phyloP scores from a whole-genome alignment of 2,797 vertebrate genomes.

The Molossus molossus region DNA sequence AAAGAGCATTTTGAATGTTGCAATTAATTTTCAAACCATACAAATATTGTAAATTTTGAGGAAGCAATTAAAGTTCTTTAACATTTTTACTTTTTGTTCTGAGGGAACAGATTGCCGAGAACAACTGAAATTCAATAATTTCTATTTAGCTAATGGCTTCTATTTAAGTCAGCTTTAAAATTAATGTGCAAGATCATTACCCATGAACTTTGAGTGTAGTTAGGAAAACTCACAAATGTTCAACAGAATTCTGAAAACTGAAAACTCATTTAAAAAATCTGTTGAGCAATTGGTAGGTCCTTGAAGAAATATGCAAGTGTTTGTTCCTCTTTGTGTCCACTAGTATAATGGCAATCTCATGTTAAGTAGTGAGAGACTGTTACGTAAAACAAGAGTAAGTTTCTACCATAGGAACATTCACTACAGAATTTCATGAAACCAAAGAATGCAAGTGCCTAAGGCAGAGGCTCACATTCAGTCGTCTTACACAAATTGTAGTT shows the following conservation, averaged over 20 bases:
- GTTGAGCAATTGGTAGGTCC: constrained; percentile 18
- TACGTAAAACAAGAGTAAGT: neutral
- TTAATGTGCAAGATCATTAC: constrained; percentile 72
- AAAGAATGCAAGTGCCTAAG: neutral
- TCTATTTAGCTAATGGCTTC: constrained; percentile 72
- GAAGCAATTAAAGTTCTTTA: constrained; percentile 66
- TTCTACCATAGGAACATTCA: neutral
- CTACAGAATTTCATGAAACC: neutral
- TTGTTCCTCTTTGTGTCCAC: neutral
- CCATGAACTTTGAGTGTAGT: constrained; percentile 49
- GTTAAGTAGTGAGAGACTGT: neutral
- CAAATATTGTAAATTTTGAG: constrained; percentile 28
- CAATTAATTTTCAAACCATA: constrained; percentile 67
- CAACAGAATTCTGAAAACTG: constrained; percentile 64
- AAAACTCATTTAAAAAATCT: constrained; percentile 62
- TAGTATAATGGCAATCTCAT: neutral
- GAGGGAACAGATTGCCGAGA: constrained; percentile 37
- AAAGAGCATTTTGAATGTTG: constrained; percentile 64
- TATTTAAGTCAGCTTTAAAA: constrained; percentile 77
- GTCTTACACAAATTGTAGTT: neutral
- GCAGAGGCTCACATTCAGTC: neutral
- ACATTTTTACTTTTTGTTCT: neutral
- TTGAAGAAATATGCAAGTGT: neutral
- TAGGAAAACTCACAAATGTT: constrained; percentile 72
- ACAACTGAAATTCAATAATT: constrained; percentile 72